Conservation (phyloP, 2,113 vertebrate species). For the Chamaea fasciata region DNA sequence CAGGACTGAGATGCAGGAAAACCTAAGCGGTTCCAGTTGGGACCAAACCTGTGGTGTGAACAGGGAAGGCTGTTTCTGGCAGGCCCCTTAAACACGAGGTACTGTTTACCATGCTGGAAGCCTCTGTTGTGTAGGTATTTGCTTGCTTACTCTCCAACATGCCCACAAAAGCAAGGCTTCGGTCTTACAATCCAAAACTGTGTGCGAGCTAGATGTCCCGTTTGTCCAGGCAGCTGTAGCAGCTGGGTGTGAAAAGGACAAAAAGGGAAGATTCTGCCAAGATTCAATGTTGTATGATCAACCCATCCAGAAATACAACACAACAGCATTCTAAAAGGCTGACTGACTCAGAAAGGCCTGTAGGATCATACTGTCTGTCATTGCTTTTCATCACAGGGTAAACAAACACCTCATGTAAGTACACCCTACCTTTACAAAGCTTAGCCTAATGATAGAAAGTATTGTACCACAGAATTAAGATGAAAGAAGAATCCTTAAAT, state of each 20-base stretch:
- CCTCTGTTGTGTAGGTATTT: background rate
- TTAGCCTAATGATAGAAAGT: background rate
- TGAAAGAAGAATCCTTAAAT: background rate
- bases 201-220: background rate
- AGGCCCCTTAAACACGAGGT: rapidly evolving
- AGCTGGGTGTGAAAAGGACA: background rate
- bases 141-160: background rate
- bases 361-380: background rate
- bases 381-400: background rate
- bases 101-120: background rate
- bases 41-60: background rate
- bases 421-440: background rate
- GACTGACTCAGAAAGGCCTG: background rate
- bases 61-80: background rate
- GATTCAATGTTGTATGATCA: background rate
- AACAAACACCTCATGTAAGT: background rate
- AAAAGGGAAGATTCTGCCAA: background rate
- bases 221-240: background rate
- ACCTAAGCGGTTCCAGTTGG: background rate
- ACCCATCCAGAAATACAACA: background rate
- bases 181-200: background rate
- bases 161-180: background rate
- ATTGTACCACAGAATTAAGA: background rate
- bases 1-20: background rate
- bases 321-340: background rate